Percentiles rank a stretch among this genome's conserved stretches.
These are phyloP conservation scores for Hippoglossus hippoglossus DNA, from an alignment of 2,797 vertebrate species.

Conservation along the genomic window DNA sequence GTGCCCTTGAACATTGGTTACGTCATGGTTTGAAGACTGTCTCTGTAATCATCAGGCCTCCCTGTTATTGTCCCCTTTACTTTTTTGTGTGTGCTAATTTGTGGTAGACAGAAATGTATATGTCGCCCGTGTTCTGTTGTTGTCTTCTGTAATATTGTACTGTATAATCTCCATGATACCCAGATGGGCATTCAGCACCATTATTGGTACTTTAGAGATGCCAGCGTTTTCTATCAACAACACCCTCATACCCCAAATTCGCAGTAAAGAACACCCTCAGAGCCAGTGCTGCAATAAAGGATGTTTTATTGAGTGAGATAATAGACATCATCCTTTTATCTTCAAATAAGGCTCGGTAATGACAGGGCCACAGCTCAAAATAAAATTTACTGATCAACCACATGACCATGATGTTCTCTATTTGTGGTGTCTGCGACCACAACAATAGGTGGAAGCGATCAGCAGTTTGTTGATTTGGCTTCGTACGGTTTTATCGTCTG, in stretches of 20 bases:
- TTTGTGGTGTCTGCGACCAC: slow-evolving; percentile 21
- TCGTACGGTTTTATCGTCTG: slow-evolving; percentile 22
- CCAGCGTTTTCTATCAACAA: slow-evolving; percentile 32
- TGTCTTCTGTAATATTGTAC: slow-evolving; percentile 14
- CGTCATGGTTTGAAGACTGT: too few relatives aligned
- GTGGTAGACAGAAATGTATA: slow-evolving; percentile 7
- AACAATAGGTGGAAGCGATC: slow-evolving; percentile 26
- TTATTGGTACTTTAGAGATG: slow-evolving; percentile 43
- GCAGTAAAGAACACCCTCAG: slow-evolving; percentile 23
- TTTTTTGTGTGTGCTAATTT: slow-evolving; percentile 1
- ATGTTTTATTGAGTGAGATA: slow-evolving; percentile 27
- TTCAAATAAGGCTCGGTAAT: slow-evolving; percentile 21
- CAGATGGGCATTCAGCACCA: slow-evolving; percentile 38
- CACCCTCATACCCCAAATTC: slow-evolving; percentile 26
- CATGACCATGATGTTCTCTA: slow-evolving; percentile 3
- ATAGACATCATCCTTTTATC: slow-evolving; percentile 31
- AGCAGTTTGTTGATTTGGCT: background rate
- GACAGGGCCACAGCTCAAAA: slow-evolving; percentile 19
- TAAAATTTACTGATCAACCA: slow-evolving; percentile 16
- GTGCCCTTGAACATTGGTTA: too few relatives aligned
- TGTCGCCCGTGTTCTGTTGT: slow-evolving; percentile 15
- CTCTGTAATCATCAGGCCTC: slow-evolving; percentile 11
- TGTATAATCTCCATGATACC: slow-evolving; percentile 14
- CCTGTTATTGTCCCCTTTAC: slow-evolving; percentile 14
- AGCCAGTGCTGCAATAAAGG: slow-evolving; percentile 34